Conservation (phyloP, 2,888 invertebrate species). For the Mechanitis messenoides region DNA sequence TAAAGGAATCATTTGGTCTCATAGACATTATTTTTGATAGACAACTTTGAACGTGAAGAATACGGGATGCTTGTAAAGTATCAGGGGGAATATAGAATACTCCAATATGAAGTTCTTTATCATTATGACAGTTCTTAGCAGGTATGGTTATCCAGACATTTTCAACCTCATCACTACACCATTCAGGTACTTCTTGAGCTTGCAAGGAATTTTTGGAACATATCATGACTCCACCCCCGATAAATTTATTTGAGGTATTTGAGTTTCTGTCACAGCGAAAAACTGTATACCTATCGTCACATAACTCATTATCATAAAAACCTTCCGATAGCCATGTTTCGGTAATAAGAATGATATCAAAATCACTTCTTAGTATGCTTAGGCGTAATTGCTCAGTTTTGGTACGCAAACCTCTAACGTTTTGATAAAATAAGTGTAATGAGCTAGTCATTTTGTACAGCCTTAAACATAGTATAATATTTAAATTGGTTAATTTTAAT, state of each 20-base stretch:
- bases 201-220: background rate
- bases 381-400: background rate
- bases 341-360: background rate
- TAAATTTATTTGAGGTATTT: background rate
- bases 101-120: no score
- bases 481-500: no score
- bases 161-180: background rate
- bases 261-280: background rate
- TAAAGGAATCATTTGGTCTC: no score
- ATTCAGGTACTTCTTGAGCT: background rate
- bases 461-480: no score
- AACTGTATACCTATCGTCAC: background rate
- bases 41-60: no score
- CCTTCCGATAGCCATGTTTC: background rate
- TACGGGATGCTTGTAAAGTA: no score
- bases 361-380: background rate
- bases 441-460: no score
- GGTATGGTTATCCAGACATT: background rate
- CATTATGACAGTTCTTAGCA: background rate
- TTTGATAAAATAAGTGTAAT: background rate
- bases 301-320: background rate
- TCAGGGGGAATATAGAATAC: no score
- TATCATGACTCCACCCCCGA: background rate
- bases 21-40: no score
- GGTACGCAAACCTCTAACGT: background rate